Conservation (phyloP, 2,113 vertebrate genomes). For the Pithys albifrons region DNA sequence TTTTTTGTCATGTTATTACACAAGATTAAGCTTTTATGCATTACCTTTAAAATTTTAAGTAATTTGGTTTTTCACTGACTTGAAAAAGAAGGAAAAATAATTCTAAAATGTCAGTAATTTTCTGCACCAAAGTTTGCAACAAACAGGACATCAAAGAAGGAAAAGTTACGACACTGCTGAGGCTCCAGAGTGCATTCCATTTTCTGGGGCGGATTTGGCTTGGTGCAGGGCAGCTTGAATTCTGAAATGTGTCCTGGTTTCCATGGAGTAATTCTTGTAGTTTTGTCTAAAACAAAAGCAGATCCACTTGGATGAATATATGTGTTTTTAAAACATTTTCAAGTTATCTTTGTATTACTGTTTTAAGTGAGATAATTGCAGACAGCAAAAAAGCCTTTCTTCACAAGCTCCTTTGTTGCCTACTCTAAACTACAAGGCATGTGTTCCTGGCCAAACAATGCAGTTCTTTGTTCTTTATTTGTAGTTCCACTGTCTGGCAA, state of each 20-base stretch:
- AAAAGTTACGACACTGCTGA: conserved; percentile 43
- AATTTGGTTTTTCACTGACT: conserved; percentile 38
- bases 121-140: conserved; percentile 44
- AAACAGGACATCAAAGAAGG: conserved; percentile 39
- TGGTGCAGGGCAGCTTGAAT: conserved; percentile 95
- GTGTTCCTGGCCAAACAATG: conserved; percentile 24
- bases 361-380: background rate
- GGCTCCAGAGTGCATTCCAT: conserved; percentile 75
- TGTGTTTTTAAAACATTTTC: background rate
- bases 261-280: conserved; percentile 99
- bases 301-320: conserved; percentile 14
- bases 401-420: conserved; percentile 27
- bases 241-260: conserved; percentile 97
- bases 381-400: background rate
- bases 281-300: conserved; percentile 86
- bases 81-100: conserved; percentile 40
- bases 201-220: conserved; percentile 80
- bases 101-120: conserved; percentile 25
- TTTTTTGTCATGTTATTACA: background rate
- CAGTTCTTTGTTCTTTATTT: conserved; percentile 44
- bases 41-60: conserved; percentile 30
- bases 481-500: conserved; percentile 34
- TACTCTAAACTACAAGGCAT: conserved; percentile 48
- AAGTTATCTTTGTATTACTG: background rate
- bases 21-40: background rate